Evolutionary conservation across 2,888 invertebrate genomes (phyloP).

Genomic region (Tipula vernalis): DNA sequence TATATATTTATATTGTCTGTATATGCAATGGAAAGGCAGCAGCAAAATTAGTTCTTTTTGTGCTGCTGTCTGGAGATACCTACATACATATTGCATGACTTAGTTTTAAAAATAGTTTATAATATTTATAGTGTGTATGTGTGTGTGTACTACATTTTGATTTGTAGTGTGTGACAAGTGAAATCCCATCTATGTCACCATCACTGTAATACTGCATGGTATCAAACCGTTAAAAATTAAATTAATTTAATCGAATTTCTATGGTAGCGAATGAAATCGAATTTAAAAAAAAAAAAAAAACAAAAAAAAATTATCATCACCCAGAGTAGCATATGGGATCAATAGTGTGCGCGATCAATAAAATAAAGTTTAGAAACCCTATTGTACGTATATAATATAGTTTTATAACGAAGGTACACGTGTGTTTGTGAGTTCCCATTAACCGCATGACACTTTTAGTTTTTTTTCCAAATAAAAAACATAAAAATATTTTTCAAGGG

Average conservation of each 20-base stretch:
- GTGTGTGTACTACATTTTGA: neutral
- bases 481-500: neutral
- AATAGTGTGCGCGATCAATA: neutral
- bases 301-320: neutral
- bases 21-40: neutral
- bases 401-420: neutral
- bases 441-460: neutral
- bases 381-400: no score
- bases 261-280: neutral
- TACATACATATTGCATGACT: neutral
- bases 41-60: neutral
- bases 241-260: neutral
- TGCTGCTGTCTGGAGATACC: neutral
- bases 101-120: neutral
- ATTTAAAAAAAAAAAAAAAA: neutral
- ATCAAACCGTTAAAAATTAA: neutral
- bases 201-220: neutral
- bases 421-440: neutral
- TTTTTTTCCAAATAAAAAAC: neutral
- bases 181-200: neutral
- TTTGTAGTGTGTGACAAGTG: neutral
- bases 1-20: no score
- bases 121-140: neutral
- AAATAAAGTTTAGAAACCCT: neutral
- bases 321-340: neutral